Percentiles rank a stretch among this genome's conserved stretches.
Conservation (phyloP, 2,797 vertebrate genomes). For the Distichodus sexfasciatus region DNA sequence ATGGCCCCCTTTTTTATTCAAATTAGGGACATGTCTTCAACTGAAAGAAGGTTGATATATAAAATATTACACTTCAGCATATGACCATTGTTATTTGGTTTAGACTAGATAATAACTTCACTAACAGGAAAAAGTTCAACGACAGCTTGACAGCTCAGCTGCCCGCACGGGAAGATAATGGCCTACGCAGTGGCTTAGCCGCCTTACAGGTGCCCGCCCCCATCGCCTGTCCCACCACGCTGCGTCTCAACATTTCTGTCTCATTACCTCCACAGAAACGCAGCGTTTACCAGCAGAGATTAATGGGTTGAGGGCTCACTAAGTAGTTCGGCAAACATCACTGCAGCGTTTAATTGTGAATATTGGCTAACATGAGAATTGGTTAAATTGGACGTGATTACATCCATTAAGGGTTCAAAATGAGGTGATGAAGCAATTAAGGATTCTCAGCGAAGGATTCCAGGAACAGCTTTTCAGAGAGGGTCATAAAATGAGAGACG, state of each 20-base stretch:
- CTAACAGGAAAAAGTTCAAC: constrained; percentile 7
- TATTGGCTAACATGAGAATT: constrained; percentile 11
- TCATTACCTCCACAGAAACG: constrained; percentile 32
- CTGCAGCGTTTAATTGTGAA: background rate
- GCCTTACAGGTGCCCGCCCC: constrained; percentile 12
- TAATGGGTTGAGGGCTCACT: constrained; percentile 18
- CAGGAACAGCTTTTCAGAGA: background rate
- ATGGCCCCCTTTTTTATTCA: constrained; percentile 6
- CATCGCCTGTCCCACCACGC: background rate
- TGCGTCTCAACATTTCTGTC: too few relatives aligned
- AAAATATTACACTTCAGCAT: constrained; percentile 1
- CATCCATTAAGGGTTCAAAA: constrained; percentile 11
- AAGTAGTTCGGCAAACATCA: background rate
- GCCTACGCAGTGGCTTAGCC: background rate
- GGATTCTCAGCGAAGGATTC: background rate
- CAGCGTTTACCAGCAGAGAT: constrained; percentile 2
- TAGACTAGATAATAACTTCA: constrained; percentile 3
- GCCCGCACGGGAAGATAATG: constrained; percentile 10
- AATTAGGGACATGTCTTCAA: background rate
- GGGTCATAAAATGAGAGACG: background rate
- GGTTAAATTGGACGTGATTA: background rate
- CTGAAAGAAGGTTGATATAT: background rate
- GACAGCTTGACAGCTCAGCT: constrained; percentile 18
- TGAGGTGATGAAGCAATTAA: background rate
- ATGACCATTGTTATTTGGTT: background rate